These are phyloP conservation scores for Rhinoptilus africanus DNA, from an alignment of 2,113 vertebrate genomes.

Conservation along the genomic window DNA sequence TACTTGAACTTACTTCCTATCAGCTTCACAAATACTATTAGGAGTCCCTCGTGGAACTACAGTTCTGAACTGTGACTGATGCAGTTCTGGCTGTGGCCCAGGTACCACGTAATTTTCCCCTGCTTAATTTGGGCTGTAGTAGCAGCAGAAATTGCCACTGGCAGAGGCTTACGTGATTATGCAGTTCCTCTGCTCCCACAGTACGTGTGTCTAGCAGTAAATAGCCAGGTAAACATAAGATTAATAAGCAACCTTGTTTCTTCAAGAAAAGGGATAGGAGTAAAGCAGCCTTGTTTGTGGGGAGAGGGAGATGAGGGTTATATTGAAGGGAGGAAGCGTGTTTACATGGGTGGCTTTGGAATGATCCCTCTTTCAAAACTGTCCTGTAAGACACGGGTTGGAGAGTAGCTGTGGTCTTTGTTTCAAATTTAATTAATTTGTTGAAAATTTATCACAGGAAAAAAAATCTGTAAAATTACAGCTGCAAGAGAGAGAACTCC, in stretches of 20 bases:
- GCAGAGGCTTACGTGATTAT: neutral
- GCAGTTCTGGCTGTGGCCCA: neutral
- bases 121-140: neutral
- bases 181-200: neutral
- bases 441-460: conserved; percentile 67
- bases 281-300: neutral
- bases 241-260: neutral
- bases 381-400: neutral
- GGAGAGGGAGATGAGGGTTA: neutral
- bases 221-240: neutral
- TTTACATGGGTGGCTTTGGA: neutral
- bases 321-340: neutral
- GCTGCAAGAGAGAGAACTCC: conserved; percentile 61
- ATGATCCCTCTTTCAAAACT: neutral
- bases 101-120: neutral
- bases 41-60: neutral
- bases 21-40: neutral
- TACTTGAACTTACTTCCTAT: neutral
- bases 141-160: neutral
- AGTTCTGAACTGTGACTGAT: neutral
- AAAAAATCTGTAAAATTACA: conserved; percentile 61
- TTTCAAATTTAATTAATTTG: conserved; percentile 17
- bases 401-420: neutral
- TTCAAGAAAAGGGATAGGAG: neutral
- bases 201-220: neutral